Conservation (phyloP, 2,888 invertebrate species). For the Euphydryas editha region DNA sequence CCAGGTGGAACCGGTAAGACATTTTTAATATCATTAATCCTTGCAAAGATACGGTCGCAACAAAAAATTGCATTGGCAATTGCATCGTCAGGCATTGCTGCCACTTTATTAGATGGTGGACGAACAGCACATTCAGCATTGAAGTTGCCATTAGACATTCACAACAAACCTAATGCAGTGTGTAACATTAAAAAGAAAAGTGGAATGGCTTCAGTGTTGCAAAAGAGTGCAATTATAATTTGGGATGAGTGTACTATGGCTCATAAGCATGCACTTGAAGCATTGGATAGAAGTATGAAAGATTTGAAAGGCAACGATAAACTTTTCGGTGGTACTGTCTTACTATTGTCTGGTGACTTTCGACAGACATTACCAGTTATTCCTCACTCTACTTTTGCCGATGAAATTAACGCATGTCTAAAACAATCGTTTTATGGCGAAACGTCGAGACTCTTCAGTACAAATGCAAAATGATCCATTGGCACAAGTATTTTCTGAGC, state of each 20-base stretch:
- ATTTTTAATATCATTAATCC: conserved; percentile 16
- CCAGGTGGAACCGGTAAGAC: conserved; percentile 20
- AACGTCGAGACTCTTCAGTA: not conserved
- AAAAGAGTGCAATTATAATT: conserved; percentile 12
- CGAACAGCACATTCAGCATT: conserved; percentile 41
- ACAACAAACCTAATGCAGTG: conserved; percentile 45
- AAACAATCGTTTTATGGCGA: conserved; percentile 44
- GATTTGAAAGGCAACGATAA: conserved; percentile 34
- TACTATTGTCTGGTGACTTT: conserved; percentile 44
- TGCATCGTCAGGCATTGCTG: conserved; percentile 42
- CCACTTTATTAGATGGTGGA: conserved; percentile 41
- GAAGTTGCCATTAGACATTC: conserved; percentile 44
- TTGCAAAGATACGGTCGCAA: not conserved
- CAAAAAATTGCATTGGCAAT: conserved; percentile 37
- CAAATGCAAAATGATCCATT: conserved; percentile 32
- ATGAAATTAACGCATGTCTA: conserved; percentile 45
- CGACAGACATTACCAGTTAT: conserved; percentile 36
- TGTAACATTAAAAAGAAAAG: conserved; percentile 49
- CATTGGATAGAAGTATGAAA: conserved; percentile 41
- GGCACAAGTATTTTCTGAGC: conserved; percentile 35
- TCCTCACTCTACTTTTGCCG: conserved; percentile 41
- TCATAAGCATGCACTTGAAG: conserved; percentile 45
- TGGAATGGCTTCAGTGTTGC: conserved; percentile 27
- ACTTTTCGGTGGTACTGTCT: conserved; percentile 39
- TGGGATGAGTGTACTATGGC: conserved; percentile 44